Percentiles rank a stretch among this genome's conserved stretches.
phyloP scores from a whole-genome alignment of 2,888 invertebrate species.

The Hirtodrosophila trivittata region DNA sequence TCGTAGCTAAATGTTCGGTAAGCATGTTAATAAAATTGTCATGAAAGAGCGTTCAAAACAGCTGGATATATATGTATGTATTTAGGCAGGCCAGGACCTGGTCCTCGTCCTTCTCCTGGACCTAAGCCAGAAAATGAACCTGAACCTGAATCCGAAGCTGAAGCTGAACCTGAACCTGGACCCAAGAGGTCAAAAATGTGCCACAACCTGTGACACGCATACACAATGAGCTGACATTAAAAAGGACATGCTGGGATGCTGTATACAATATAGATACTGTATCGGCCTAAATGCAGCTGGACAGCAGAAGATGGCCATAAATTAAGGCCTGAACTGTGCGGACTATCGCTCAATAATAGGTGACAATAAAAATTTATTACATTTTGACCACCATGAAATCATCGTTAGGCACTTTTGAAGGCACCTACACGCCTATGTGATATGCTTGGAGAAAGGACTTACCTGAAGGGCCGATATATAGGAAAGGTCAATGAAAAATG shows the following conservation, averaged over 20 bases:
- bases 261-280: constrained; percentile 4
- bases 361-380: constrained; percentile 80
- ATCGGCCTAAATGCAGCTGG: constrained; percentile 41
- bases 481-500: constrained; percentile 76
- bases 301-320: constrained; percentile 57
- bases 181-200: too few relatives aligned
- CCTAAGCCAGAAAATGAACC: too few relatives aligned
- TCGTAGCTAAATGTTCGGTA: constrained; percentile 35
- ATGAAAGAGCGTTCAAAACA: constrained; percentile 71
- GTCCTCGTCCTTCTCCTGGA: too few relatives aligned
- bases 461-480: constrained; percentile 47
- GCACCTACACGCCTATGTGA: constrained; percentile 56
- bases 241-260: constrained; percentile 28
- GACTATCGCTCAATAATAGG: constrained; percentile 71
- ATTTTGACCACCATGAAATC: constrained; percentile 84
- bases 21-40: constrained; percentile 81
- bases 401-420: constrained; percentile 73
- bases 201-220: constrained; percentile 64
- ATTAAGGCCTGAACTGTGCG: constrained; percentile 59
- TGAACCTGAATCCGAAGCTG: too few relatives aligned
- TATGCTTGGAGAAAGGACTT: constrained; percentile 21
- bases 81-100: constrained; percentile 28
- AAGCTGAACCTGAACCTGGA: too few relatives aligned
- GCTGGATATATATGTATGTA: too few relatives aligned
- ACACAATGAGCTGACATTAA: constrained; percentile 39